Evolutionary conservation across 2,113 vertebrate species (phyloP).

Genomic region (Ammodytes marinus): DNA sequence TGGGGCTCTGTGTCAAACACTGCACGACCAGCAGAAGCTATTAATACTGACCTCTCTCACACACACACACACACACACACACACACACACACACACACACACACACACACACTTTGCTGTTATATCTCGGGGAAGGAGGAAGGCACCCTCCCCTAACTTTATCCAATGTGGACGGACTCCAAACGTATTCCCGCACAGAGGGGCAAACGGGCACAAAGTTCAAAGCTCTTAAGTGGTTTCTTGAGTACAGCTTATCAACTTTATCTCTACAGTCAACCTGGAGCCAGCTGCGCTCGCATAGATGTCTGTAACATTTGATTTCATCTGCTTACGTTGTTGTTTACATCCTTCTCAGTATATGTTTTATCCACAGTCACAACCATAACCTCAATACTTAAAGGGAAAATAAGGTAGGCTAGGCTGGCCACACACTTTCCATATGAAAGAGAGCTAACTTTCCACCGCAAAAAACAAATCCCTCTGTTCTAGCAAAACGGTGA

Average conservation of each 20-base stretch:
- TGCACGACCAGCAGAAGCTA: slow-evolving; percentile 34
- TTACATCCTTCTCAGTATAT: background rate
- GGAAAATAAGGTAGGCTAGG: background rate
- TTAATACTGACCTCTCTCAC: slow-evolving; percentile 38
- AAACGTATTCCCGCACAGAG: slow-evolving; percentile 42
- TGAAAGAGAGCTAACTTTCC: slow-evolving; percentile 21
- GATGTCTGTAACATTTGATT: slow-evolving; percentile 28
- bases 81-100: slow-evolving; percentile 2
- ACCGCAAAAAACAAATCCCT: slow-evolving; percentile 17
- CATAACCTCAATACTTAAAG: slow-evolving; percentile 11
- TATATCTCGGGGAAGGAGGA: slow-evolving; percentile 7
- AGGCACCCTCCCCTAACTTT: slow-evolving; percentile 43
- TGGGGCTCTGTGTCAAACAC: slow-evolving; percentile 38
- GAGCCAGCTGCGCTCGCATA: slow-evolving; percentile 30
- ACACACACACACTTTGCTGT: slow-evolving; percentile 1
- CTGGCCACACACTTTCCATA: background rate
- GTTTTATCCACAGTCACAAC: background rate
- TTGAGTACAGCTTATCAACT: slow-evolving; percentile 31
- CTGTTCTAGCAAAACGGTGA: slow-evolving; percentile 35
- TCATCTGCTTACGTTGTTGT: background rate
- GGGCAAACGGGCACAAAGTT: slow-evolving; percentile 50
- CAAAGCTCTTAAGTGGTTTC: slow-evolving; percentile 48
- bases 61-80: background rate
- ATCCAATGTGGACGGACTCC: slow-evolving; percentile 60
- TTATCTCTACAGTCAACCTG: slow-evolving; percentile 33